Conservation (phyloP, 2,888 invertebrate genomes). For the Bombyx huttoni region DNA sequence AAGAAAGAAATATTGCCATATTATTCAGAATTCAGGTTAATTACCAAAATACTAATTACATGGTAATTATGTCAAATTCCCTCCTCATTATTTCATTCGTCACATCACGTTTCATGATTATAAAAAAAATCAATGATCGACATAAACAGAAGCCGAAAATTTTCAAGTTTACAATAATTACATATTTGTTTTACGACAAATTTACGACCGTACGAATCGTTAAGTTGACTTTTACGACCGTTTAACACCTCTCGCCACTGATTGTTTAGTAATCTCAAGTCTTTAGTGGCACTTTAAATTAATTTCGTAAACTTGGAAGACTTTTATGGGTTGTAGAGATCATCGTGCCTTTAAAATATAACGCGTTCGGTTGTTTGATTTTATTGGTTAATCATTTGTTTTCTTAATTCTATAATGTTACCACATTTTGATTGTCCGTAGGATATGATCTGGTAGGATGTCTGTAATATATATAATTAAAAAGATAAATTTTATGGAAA, state of each 20-base stretch:
- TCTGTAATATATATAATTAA: too few species aligned
- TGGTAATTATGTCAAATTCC: too few species aligned
- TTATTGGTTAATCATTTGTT: not conserved
- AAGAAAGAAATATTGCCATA: too few species aligned
- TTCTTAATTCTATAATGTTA: not conserved
- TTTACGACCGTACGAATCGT: conserved; percentile 61
- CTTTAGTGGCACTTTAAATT: conserved; percentile 43
- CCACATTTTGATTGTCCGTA: too few species aligned
- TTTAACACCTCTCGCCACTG: conserved; percentile 49
- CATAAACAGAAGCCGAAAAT: conserved; percentile 16
- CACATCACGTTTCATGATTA: too few species aligned
- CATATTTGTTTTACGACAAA: conserved; percentile 68
- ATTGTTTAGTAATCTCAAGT: conserved; percentile 32
- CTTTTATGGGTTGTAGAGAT: not conserved
- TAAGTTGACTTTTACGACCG: conserved; percentile 65
- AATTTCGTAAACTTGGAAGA: conserved; percentile 38
- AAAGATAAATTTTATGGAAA: too few species aligned
- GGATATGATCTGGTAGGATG: too few species aligned
- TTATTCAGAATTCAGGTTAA: too few species aligned
- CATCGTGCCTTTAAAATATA: not conserved
- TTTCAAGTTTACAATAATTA: conserved; percentile 14
- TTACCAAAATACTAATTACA: too few species aligned
- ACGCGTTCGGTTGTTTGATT: not conserved
- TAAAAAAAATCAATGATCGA: too few species aligned
- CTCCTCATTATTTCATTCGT: too few species aligned